Evolutionary conservation across 2,888 invertebrate species (phyloP).

Genomic region (Pyrgus malvae): DNA sequence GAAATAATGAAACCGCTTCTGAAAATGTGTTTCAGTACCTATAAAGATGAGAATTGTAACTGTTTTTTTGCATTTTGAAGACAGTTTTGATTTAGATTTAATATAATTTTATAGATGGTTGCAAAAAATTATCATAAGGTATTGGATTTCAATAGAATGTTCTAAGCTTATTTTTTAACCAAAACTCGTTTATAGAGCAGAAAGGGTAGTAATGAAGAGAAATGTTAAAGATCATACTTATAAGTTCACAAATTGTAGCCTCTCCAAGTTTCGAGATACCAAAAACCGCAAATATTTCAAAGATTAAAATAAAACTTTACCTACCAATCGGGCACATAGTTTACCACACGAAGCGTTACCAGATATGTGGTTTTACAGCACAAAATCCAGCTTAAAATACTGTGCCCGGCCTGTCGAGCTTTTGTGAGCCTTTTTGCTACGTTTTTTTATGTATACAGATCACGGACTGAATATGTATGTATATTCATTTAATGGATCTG

Average conservation of each 20-base stretch:
- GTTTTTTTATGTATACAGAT: constrained; percentile 18
- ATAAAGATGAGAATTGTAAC: no score
- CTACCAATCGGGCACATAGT: constrained; percentile 10
- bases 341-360: constrained; percentile 23
- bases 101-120: no score
- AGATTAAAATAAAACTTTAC: constrained; percentile 1
- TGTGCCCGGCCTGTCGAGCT: constrained; percentile 14
- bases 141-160: no score
- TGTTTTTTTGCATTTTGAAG: no score
- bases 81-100: no score
- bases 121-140: no score
- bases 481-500: neutral
- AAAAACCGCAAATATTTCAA: neutral
- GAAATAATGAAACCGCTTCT: no score
- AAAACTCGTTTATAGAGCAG: no score
- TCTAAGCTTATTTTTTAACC: no score
- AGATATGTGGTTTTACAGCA: constrained; percentile 22
- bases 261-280: neutral
- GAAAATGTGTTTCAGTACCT: no score
- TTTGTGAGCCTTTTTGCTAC: constrained; percentile 12
- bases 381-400: constrained; percentile 21
- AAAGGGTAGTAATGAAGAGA: no score
- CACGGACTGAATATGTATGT: neutral
- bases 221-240: no score
- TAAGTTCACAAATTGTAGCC: neutral